These are phyloP conservation scores for Drosophila parabipectinata DNA, from an alignment of 1,140 invertebrate species.

Conservation along the genomic window DNA sequence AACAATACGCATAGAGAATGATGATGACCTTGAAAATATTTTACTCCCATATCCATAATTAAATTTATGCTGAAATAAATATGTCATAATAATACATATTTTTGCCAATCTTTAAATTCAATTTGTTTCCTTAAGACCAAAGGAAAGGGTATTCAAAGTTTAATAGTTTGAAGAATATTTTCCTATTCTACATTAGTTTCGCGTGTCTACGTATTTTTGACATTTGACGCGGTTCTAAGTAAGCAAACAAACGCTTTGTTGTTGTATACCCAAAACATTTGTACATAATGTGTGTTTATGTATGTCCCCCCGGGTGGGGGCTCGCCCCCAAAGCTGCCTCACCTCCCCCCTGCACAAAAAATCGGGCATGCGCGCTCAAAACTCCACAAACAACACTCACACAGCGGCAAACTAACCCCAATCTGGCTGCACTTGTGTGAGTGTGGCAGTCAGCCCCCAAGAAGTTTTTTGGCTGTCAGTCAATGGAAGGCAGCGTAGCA, in stretches of 20 bases:
- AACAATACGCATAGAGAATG: no score
- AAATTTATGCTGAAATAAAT: no score
- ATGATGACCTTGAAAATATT: no score
- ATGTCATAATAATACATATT: no score
- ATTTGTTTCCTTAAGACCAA: no score
- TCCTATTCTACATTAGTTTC: not conserved
- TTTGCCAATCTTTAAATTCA: no score
- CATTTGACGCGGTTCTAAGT: conserved; percentile 46
- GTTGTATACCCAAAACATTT: conserved; percentile 70
- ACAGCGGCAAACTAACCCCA: conserved; percentile 67
- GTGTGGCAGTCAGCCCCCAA: conserved; percentile 66
- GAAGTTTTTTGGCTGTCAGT: conserved; percentile 81
- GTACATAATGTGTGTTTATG: conserved; percentile 53
- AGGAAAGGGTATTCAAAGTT: not conserved
- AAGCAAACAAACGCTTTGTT: conserved; percentile 61
- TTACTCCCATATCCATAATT: no score
- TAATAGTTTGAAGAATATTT: not conserved
- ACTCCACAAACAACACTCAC: conserved; percentile 73
- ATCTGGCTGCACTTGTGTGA: conserved; percentile 40
- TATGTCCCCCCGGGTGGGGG: conserved; percentile 11
- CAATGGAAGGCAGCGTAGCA: conserved; percentile 75
- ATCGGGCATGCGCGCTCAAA: conserved; percentile 70
- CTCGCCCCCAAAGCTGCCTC: not conserved
- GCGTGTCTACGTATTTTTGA: conserved; percentile 29
- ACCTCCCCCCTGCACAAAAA: conserved; percentile 32